phyloP scores from a whole-genome alignment of 2,113 vertebrate genomes.

The Psammodynastes pulverulentus region DNA sequence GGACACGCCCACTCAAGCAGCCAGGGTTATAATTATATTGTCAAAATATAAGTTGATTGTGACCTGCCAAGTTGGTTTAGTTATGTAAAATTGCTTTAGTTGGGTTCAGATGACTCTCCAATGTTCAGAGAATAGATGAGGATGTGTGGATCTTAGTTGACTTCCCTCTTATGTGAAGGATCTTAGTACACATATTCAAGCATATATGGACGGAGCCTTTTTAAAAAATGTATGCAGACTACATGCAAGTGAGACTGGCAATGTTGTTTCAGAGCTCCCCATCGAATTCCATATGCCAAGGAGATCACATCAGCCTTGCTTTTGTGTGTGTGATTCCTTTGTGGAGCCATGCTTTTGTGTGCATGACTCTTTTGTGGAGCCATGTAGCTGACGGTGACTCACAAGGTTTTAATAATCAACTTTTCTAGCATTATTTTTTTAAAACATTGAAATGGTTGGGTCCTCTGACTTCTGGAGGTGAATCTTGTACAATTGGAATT shows the following conservation, averaged over 20 bases:
- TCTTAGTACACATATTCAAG: not conserved
- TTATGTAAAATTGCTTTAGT: not conserved
- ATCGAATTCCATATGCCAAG: not conserved
- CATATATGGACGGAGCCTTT: not conserved
- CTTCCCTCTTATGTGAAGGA: not conserved
- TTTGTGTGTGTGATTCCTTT: not conserved
- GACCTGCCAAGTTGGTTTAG: not conserved
- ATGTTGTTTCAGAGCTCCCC: not conserved
- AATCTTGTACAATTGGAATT: not conserved
- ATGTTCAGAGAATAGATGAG: not conserved
- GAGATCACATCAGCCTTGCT: not conserved
- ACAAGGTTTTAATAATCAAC: not conserved
- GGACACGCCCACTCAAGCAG: not conserved
- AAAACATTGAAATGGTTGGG: not conserved
- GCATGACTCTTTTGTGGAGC: not conserved
- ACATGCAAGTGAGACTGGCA: not conserved
- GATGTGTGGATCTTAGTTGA: not conserved
- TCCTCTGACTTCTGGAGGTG: not conserved
- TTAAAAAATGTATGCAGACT: not conserved
- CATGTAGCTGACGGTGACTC: not conserved
- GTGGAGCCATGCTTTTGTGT: not conserved
- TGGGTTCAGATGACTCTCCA: not conserved
- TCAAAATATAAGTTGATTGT: not conserved
- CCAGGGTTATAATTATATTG: not conserved
- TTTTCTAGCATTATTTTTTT: not conserved